Evolutionary conservation across 2,888 invertebrate genomes (phyloP).

Genomic region (Euplagia quadripunctaria): DNA sequence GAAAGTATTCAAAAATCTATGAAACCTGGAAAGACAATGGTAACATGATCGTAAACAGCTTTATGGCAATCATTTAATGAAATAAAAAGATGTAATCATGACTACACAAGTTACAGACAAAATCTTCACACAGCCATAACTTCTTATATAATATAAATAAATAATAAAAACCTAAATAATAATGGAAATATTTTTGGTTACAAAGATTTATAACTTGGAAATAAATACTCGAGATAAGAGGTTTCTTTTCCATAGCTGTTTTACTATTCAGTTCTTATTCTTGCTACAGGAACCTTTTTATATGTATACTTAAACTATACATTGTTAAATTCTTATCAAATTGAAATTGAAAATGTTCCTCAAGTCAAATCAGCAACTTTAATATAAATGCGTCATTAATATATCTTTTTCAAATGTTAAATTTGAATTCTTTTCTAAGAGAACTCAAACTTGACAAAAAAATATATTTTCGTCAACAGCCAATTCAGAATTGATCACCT

Average conservation of each 20-base stretch:
- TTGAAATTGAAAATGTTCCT: no score
- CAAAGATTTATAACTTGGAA: conserved; percentile 72
- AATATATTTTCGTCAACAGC: no score
- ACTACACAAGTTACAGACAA: conserved; percentile 79
- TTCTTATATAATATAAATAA: conserved; percentile 79
- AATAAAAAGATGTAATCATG: conserved; percentile 63
- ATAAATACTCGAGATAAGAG: conserved; percentile 70
- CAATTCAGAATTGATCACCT: no score
- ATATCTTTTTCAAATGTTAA: no score
- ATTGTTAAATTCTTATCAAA: no score
- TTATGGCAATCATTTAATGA: conserved; percentile 48
- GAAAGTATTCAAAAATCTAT: conserved; percentile 60
- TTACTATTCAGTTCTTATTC: conserved; percentile 53
- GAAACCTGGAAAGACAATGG: conserved; percentile 36
- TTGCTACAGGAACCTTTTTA: conserved; percentile 66
- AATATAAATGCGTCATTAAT: no score
- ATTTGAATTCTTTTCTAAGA: no score
- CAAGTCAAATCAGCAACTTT: no score
- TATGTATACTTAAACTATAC: conserved; percentile 53
- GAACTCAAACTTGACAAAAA: no score
- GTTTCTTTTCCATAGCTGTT: conserved; percentile 57
- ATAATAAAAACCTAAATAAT: conserved; percentile 72
- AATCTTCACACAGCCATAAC: conserved; percentile 85
- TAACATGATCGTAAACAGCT: conserved; percentile 36
- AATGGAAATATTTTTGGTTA: conserved; percentile 80